phyloP scores from a whole-genome alignment of 2,888 invertebrate species.

The Conistra vaccinii region DNA sequence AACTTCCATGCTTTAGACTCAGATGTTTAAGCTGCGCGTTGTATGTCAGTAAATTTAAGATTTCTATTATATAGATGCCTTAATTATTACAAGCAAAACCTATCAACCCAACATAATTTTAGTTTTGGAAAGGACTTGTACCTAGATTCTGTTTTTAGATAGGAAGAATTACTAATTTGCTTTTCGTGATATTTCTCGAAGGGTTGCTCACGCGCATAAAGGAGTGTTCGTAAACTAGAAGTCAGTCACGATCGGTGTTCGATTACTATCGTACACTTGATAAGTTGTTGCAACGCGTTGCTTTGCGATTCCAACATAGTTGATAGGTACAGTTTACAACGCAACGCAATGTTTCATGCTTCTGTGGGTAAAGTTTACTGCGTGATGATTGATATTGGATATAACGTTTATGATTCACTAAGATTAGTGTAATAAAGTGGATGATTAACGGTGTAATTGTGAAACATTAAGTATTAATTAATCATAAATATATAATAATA shows the following conservation, averaged over 20 bases:
- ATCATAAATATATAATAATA: neutral
- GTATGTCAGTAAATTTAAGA: neutral
- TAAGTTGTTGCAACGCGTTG: constrained; percentile 45
- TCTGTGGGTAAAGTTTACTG: constrained; percentile 12
- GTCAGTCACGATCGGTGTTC: constrained; percentile 57
- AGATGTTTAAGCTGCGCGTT: neutral
- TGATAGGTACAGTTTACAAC: constrained; percentile 29
- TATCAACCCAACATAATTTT: neutral
- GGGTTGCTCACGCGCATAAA: constrained; percentile 42
- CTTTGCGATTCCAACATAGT: constrained; percentile 8
- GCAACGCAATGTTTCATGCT: constrained; percentile 28
- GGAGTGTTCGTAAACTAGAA: constrained; percentile 55
- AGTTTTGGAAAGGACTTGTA: neutral
- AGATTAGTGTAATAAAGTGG: neutral
- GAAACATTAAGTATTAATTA: constrained; percentile 4
- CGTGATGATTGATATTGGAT: constrained; percentile 36
- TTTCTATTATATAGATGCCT: neutral
- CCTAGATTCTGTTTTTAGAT: constrained; percentile 8
- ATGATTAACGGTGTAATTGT: constrained; percentile 18
- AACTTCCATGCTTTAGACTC: neutral
- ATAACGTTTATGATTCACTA: constrained; percentile 42
- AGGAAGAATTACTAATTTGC: constrained; percentile 39
- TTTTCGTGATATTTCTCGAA: constrained; percentile 38
- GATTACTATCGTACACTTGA: constrained; percentile 55
- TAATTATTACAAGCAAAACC: neutral